These are phyloP conservation scores for Mythimna albipuncta DNA, from an alignment of 2,888 invertebrate genomes.

Conservation along the genomic window DNA sequence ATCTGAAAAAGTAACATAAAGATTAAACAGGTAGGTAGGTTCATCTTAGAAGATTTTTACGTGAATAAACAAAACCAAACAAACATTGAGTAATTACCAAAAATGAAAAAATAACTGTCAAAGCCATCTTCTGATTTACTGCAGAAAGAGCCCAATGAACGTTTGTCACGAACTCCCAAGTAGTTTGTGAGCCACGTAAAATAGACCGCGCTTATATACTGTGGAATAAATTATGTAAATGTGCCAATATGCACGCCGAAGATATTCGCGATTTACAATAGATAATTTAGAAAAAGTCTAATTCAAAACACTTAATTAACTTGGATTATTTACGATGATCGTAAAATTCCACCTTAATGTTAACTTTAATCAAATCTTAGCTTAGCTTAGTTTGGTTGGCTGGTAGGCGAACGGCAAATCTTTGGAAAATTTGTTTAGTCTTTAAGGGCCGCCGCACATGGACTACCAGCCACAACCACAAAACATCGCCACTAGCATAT, in stretches of 20 bases:
- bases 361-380: neutral
- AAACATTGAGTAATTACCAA: conserved; percentile 35
- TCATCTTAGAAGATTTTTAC: neutral
- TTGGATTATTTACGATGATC: conserved; percentile 3
- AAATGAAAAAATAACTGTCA: conserved; percentile 42
- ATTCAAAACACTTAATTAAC: conserved; percentile 4
- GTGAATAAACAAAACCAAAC: neutral
- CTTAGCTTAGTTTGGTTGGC: neutral
- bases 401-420: neutral
- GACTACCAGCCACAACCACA: no score
- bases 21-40: neutral
- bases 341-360: neutral
- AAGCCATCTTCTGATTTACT: conserved; percentile 40
- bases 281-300: conserved; percentile 20
- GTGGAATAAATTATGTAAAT: conserved; percentile 60
- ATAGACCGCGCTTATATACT: conserved; percentile 64
- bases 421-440: neutral
- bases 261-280: conserved; percentile 34
- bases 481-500: no score
- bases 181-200: conserved; percentile 53
- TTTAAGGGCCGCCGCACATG: neutral
- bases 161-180: conserved; percentile 44
- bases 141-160: conserved; percentile 33
- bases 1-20: conserved; percentile 43
- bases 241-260: conserved; percentile 46